phyloP scores from a whole-genome alignment of 2,113 vertebrate genomes.

The Eudyptes chrysolophus region DNA sequence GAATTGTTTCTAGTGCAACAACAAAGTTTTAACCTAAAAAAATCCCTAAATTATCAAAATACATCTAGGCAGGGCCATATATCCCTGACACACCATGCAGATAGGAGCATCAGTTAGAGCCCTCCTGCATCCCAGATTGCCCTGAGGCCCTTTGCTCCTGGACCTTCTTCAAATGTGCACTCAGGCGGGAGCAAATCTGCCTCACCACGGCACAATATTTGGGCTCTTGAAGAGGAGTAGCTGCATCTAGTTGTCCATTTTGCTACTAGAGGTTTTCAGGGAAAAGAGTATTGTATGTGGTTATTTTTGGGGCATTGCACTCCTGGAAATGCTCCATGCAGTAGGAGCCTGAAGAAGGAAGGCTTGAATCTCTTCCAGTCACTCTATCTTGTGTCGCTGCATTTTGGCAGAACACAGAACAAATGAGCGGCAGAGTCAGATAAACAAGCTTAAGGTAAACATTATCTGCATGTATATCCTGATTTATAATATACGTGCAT shows the following conservation, averaged over 20 bases:
- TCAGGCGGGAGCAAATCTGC: background rate
- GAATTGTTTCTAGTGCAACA: accelerated
- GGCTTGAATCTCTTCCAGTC: slow-evolving; percentile 64
- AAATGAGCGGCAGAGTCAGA: slow-evolving; percentile 51
- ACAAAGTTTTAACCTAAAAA: background rate
- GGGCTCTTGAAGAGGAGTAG: background rate
- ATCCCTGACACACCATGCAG: background rate
- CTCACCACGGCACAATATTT: accelerated
- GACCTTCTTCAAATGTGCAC: background rate
- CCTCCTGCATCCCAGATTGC: background rate
- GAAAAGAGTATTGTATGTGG: background rate
- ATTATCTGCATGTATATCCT: slow-evolving; percentile 44
- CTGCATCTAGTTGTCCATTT: background rate
- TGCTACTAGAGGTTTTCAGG: background rate
- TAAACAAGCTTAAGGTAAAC: slow-evolving; percentile 76
- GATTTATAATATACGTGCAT: slow-evolving; percentile 59
- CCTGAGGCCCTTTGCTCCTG: background rate
- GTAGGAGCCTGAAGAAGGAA: slow-evolving; percentile 50
- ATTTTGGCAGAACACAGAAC: slow-evolving; percentile 47
- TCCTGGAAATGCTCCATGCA: slow-evolving; percentile 1
- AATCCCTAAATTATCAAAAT: background rate
- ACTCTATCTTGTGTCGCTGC: background rate
- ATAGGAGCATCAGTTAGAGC: accelerated
- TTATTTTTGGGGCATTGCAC: background rate
- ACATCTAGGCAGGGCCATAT: accelerated